Conservation (phyloP, 2,888 invertebrate species). For the Caenorhabditis panamensis region DNA sequence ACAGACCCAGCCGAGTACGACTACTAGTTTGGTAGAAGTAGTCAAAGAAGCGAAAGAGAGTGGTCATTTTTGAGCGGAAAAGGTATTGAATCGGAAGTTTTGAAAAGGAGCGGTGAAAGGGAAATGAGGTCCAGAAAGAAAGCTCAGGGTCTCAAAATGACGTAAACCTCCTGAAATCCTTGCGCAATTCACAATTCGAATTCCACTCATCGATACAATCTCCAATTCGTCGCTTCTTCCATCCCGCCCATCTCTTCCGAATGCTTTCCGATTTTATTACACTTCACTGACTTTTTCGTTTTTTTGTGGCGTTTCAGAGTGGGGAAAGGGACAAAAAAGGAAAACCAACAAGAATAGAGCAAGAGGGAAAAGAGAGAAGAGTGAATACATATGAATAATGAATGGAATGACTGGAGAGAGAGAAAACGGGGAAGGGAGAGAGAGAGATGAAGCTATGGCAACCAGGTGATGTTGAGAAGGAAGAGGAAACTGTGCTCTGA, state of each 20-base stretch:
- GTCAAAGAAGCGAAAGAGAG: constrained; percentile 1
- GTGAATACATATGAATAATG: constrained; percentile 14
- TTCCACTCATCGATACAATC: constrained; percentile 16
- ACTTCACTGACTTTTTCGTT: constrained; percentile 36
- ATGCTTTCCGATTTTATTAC: constrained; percentile 40
- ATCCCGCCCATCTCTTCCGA: neutral
- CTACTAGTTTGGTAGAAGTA: constrained; percentile 42
- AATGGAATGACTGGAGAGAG: no score
- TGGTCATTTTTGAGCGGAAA: constrained; percentile 23
- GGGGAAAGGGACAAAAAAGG: constrained; percentile 10
- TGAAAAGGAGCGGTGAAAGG: constrained; percentile 23
- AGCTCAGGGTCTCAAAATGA: no score
- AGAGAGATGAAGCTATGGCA: constrained; percentile 16
- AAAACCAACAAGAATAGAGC: neutral
- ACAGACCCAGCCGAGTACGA: constrained; percentile 18
- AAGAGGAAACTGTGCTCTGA: no score
- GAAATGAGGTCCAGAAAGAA: no score
- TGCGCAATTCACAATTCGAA: constrained; percentile 13
- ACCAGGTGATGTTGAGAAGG: constrained; percentile 1
- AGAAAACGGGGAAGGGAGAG: neutral
- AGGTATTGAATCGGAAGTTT: constrained; percentile 23
- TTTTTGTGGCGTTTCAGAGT: constrained; percentile 13
- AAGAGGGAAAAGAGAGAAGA: neutral
- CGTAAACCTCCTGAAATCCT: neutral
- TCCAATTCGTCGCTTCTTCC: neutral